Evolutionary conservation across 2,888 invertebrate genomes (phyloP).

Genomic region (Ferdinandea cuprea): DNA sequence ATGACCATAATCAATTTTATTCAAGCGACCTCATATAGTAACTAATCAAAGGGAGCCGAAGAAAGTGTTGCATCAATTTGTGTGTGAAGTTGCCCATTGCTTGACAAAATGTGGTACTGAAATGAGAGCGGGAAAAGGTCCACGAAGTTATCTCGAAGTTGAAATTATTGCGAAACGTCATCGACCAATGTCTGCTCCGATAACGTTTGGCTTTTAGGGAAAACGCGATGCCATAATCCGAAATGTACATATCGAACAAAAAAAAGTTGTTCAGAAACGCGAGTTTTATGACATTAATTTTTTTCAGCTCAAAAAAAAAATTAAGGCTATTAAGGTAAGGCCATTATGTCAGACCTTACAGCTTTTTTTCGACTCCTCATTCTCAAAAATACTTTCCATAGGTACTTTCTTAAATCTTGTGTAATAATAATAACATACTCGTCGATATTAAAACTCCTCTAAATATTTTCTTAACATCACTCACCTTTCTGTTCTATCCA

Average conservation of each 20-base stretch:
- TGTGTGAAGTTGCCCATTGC: conserved; percentile 28
- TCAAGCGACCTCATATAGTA: background rate
- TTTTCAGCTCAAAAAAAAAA: no score
- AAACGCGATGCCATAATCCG: conserved; percentile 48
- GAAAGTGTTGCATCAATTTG: conserved; percentile 25
- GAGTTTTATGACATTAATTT: no score
- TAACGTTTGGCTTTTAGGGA: conserved; percentile 49
- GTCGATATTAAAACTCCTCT: no score
- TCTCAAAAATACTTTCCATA: no score
- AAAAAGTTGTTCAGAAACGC: background rate
- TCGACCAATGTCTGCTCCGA: conserved; percentile 36
- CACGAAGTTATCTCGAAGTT: conserved; percentile 41
- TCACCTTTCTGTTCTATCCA: no score
- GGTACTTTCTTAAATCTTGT: no score
- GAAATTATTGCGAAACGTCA: conserved; percentile 38
- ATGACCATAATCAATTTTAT: background rate
- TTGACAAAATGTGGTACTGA: conserved; percentile 51
- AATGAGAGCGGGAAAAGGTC: conserved; percentile 36
- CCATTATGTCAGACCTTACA: no score
- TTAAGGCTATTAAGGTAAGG: no score
- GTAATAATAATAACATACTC: no score
- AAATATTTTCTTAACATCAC: no score
- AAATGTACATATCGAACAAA: conserved; percentile 47
- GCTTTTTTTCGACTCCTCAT: no score
- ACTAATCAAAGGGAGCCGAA: conserved; percentile 1